Evolutionary conservation across 1,140 invertebrate species (phyloP).

Genomic region (Gonatopus flavifemur): DNA sequence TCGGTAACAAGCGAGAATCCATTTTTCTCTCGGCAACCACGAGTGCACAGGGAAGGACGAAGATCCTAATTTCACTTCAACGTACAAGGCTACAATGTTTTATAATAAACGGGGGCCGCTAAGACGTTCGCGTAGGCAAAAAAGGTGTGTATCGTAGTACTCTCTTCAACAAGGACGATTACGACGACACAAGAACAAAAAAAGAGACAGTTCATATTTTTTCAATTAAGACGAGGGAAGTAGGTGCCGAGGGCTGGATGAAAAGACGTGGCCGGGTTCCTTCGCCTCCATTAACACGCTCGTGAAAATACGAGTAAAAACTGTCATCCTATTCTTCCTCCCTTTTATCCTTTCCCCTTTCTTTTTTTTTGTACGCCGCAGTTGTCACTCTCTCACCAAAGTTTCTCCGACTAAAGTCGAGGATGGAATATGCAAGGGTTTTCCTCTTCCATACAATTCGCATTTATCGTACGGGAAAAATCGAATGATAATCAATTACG

Average conservation of each 20-base stretch:
- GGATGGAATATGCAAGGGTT: no score
- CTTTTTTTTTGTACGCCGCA: no score
- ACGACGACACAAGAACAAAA: conserved; percentile 31
- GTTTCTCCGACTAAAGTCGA: no score
- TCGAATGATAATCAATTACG: no score
- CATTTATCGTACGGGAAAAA: no score
- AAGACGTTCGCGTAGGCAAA: conserved; percentile 34
- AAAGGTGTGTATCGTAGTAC: conserved; percentile 38
- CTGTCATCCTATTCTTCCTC: conserved; percentile 17
- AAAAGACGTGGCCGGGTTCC: conserved; percentile 20
- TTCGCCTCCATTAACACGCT: conserved; percentile 45
- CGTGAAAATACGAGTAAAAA: conserved; percentile 35
- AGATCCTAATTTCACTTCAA: conserved; percentile 15
- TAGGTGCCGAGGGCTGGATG: conserved; percentile 8
- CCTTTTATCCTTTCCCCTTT: no score
- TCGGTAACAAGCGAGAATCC: no score
- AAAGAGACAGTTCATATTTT: conserved; percentile 58
- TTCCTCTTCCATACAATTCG: no score
- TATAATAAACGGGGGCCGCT: conserved; percentile 49
- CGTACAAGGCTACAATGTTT: conserved; percentile 38
- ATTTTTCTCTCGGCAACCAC: no score
- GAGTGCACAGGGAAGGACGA: no score
- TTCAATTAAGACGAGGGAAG: conserved; percentile 50
- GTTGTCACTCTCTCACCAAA: no score
- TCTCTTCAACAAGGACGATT: no score